Evolutionary conservation across 2,888 invertebrate genomes (phyloP).

Genomic region (Drosophila antonietae): DNA sequence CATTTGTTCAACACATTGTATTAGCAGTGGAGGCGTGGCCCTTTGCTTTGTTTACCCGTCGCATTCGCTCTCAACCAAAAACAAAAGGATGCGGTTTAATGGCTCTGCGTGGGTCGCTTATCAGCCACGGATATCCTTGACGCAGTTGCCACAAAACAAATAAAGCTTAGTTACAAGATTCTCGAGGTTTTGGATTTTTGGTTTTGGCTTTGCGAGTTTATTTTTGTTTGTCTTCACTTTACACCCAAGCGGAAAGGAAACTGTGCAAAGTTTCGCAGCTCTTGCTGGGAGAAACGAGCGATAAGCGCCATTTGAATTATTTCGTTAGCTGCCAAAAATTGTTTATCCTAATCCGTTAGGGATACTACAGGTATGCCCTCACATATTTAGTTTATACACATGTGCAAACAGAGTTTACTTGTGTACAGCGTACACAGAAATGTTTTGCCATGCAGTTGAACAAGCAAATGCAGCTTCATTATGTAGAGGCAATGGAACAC

Average conservation of each 20-base stretch:
- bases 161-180: constrained; percentile 69
- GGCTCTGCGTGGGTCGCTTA: constrained; percentile 64
- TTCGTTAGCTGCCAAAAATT: constrained; percentile 46
- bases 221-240: constrained; percentile 48
- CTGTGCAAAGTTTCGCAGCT: constrained; percentile 66
- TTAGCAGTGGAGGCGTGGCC: constrained; percentile 9
- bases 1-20: constrained; percentile 75
- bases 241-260: constrained; percentile 43
- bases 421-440: neutral
- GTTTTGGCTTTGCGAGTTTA: constrained; percentile 35
- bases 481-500: neutral
- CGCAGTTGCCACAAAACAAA: constrained; percentile 69
- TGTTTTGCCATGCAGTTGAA: neutral
- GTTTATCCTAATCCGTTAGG: constrained; percentile 18
- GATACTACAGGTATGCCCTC: neutral
- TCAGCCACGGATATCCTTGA: constrained; percentile 74
- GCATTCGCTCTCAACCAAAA: constrained; percentile 16
- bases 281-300: constrained; percentile 44
- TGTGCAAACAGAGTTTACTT: neutral
- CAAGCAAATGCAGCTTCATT: neutral
- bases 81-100: constrained; percentile 75
- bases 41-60: constrained; percentile 45
- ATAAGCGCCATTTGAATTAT: constrained; percentile 69
- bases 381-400: neutral
- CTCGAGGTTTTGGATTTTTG: constrained; percentile 18